phyloP scores from a whole-genome alignment of 2,888 invertebrate species.

The Xylota segnis region DNA sequence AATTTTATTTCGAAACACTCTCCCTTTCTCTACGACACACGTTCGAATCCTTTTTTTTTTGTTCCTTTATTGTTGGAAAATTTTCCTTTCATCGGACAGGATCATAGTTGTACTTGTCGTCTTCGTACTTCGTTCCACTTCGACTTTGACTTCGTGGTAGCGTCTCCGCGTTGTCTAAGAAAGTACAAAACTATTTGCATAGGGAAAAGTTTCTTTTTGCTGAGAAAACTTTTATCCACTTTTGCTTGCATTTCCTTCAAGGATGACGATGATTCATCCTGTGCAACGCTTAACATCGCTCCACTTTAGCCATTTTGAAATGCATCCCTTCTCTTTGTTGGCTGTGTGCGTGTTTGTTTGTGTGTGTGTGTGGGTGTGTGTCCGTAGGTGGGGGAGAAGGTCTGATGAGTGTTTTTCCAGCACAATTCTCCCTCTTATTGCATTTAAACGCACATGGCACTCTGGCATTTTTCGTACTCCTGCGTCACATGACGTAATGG shows the following conservation, averaged over 20 bases:
- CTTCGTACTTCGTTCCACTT: slow-evolving; percentile 38
- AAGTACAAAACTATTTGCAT: slow-evolving; percentile 73
- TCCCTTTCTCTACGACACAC: slow-evolving; percentile 53
- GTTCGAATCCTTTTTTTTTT: slow-evolving; percentile 22
- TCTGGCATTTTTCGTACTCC: slow-evolving; percentile 48
- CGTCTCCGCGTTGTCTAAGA: slow-evolving; percentile 75
- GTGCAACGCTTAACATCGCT: slow-evolving; percentile 41
- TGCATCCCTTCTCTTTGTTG: slow-evolving; percentile 27
- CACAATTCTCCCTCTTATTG: slow-evolving; percentile 19
- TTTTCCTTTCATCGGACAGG: slow-evolving; percentile 72
- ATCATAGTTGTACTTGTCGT: slow-evolving; percentile 48
- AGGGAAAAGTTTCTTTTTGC: slow-evolving; percentile 49
- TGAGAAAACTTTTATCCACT: slow-evolving; percentile 58
- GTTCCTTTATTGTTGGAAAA: slow-evolving; percentile 52
- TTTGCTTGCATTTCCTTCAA: slow-evolving; percentile 70
- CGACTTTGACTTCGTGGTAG: slow-evolving; percentile 37
- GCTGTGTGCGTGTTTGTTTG: neutral
- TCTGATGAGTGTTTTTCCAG: slow-evolving; percentile 25
- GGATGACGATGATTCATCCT: slow-evolving; percentile 72
- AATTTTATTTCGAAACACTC: slow-evolving; percentile 56
- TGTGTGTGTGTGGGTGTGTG: neutral
- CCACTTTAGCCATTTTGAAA: slow-evolving; percentile 67
- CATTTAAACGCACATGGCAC: slow-evolving; percentile 71
- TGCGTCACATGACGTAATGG: slow-evolving; percentile 69
- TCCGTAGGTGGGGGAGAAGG: neutral